Conservation (phyloP, 1,140 invertebrate genomes). For the Drosophila parvula region DNA sequence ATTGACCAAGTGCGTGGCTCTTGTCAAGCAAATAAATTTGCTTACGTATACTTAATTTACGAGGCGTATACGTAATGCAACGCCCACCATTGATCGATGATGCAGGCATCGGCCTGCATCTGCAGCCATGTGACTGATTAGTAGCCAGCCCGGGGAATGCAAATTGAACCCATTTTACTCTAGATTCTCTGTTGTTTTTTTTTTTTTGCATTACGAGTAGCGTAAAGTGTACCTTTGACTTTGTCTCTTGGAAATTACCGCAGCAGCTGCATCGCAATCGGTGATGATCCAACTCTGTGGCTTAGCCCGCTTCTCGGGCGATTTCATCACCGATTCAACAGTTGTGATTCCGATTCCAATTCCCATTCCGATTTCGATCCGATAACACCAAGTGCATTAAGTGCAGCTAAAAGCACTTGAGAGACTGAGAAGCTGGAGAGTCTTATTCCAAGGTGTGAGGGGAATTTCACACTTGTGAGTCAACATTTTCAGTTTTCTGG, state of each 20-base stretch:
- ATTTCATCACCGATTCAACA: constrained; percentile 20
- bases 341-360: constrained; percentile 2
- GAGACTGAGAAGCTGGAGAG: neutral
- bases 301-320: constrained; percentile 22
- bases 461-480: constrained; percentile 19
- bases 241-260: constrained; percentile 23
- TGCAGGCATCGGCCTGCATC: neutral
- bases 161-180: constrained; percentile 31
- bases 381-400: constrained; percentile 35
- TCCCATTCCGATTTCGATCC: constrained; percentile 24
- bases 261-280: constrained; percentile 10
- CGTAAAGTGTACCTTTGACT: constrained; percentile 25
- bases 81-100: constrained; percentile 34
- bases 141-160: constrained; percentile 19
- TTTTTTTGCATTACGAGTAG: neutral
- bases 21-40: constrained; percentile 78
- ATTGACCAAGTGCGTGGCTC: constrained; percentile 75
- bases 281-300: constrained; percentile 35
- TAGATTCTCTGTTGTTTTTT: constrained; percentile 7
- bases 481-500: constrained; percentile 1
- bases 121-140: constrained; percentile 9
- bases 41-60: constrained; percentile 76
- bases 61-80: constrained; percentile 61
- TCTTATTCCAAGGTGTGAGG: neutral
- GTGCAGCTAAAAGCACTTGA: constrained; percentile 34